A percentile compares a stretch with the other conserved stretches of the same genome.
phyloP scores from a whole-genome alignment of 2,797 vertebrate genomes.

The Chaunax sp. region DNA sequence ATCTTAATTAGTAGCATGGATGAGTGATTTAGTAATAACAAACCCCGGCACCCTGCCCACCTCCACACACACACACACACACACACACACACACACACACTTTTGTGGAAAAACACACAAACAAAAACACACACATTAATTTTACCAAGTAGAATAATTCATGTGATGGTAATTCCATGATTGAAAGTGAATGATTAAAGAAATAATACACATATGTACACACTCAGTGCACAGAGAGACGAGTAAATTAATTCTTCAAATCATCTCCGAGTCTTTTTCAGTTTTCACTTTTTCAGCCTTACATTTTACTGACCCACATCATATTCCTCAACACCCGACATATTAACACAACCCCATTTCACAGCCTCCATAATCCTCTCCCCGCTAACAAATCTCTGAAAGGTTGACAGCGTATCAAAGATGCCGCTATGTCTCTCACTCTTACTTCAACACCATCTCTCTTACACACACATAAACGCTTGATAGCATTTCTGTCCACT shows the following conservation, averaged over 20 bases:
- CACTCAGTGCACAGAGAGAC: slow-evolving; percentile 10
- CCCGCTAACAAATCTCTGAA: slow-evolving; percentile 76
- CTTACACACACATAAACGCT: slow-evolving; percentile 55
- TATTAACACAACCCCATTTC: slow-evolving; percentile 77
- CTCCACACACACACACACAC: slow-evolving; percentile 59
- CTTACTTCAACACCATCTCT: slow-evolving; percentile 37
- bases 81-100: slow-evolving; percentile 7
- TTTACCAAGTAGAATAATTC: slow-evolving; percentile 45
- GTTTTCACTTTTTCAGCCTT: slow-evolving; percentile 59
- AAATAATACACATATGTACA: slow-evolving; percentile 9
- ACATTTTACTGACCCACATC: slow-evolving; percentile 63
- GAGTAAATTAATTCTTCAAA: slow-evolving; percentile 51
- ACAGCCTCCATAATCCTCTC: slow-evolving; percentile 73
- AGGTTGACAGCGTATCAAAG: slow-evolving; percentile 68
- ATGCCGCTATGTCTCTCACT: slow-evolving; percentile 55
- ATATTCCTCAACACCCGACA: slow-evolving; percentile 62
- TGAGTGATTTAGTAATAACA: slow-evolving; percentile 82
- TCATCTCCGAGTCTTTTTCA: slow-evolving; percentile 46
- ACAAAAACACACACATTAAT: slow-evolving; percentile 29
- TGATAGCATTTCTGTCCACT: slow-evolving; percentile 48
- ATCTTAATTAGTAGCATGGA: slow-evolving; percentile 82
- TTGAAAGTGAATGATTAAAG: slow-evolving; percentile 48
- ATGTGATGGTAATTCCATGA: slow-evolving; percentile 47
- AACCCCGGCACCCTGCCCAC: slow-evolving; percentile 73
- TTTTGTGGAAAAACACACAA: slow-evolving; percentile 2